A percentile compares a stretch with the other conserved stretches of the same genome.
phyloP scores from a whole-genome alignment of 2,113 vertebrate species.

The Pseudorectes ferrugineus region DNA sequence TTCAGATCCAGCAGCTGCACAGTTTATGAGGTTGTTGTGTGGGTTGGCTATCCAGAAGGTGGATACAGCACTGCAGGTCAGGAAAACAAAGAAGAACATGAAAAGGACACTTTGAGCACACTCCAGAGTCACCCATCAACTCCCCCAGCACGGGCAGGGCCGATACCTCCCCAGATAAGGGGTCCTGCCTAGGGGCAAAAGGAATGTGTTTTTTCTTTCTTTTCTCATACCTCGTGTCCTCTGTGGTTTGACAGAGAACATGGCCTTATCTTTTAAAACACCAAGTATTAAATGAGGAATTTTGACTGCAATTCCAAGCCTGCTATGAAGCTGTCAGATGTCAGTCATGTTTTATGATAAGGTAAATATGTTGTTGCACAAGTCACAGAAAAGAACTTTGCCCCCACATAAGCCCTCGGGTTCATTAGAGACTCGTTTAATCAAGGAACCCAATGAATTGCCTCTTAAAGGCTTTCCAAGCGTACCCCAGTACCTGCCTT shows the following conservation, averaged over 20 bases:
- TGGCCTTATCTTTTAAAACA: slow-evolving; percentile 18
- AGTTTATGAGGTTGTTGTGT: slow-evolving; percentile 96
- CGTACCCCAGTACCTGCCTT: not conserved
- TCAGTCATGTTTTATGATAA: slow-evolving; percentile 27
- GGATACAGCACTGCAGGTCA: slow-evolving; percentile 84
- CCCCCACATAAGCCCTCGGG: not conserved
- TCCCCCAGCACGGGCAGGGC: not conserved
- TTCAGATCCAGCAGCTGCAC: slow-evolving; percentile 93
- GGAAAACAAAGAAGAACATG: not conserved
- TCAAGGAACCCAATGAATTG: not conserved
- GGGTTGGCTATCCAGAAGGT: slow-evolving; percentile 99
- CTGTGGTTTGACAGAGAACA: not conserved
- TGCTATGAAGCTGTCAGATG: slow-evolving; percentile 35
- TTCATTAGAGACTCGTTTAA: not conserved
- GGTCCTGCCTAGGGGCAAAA: not conserved
- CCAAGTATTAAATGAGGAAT: slow-evolving; percentile 42
- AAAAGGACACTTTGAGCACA: not conserved
- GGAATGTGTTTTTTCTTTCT: not conserved
- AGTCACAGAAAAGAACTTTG: not conserved
- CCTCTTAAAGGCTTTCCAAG: not conserved
- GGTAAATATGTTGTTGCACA: slow-evolving; percentile 10
- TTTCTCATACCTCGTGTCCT: not conserved
- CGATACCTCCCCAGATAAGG: not conserved
- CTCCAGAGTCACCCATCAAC: not conserved
- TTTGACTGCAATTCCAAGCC: not conserved